Evolutionary conservation across 2,113 vertebrate species (phyloP).

Genomic region (Eupsittula cactorum): DNA sequence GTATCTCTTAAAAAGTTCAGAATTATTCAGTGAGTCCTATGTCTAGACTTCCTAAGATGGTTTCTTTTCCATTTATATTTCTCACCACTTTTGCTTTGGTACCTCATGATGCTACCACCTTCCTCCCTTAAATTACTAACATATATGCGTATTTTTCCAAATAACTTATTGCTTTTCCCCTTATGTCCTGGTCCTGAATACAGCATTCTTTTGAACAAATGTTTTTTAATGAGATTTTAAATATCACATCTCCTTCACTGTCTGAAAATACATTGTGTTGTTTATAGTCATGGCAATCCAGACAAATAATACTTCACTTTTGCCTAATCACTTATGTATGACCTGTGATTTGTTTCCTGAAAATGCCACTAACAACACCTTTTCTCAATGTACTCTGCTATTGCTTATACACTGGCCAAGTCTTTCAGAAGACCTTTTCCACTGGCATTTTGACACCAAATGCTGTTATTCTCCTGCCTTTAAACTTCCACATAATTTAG

Average conservation of each 20-base stretch:
- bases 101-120: neutral
- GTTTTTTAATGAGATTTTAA: neutral
- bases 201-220: neutral
- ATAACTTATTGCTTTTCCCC: neutral
- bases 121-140: neutral
- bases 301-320: neutral
- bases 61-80: neutral
- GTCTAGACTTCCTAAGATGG: neutral
- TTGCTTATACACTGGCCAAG: neutral
- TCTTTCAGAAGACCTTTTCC: neutral
- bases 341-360: neutral
- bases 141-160: neutral
- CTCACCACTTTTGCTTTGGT: neutral
- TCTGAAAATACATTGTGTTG: neutral
- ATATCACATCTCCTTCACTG: neutral
- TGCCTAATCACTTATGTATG: neutral
- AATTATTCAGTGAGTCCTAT: neutral
- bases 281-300: neutral
- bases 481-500: neutral
- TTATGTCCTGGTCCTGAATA: neutral
- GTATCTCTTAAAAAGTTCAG: neutral
- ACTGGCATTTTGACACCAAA: neutral
- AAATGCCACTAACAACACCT: neutral
- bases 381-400: neutral
- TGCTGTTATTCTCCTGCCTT: neutral